Evolutionary conservation across 2,888 invertebrate species (phyloP).

Genomic region (Limulus polyphemus): DNA sequence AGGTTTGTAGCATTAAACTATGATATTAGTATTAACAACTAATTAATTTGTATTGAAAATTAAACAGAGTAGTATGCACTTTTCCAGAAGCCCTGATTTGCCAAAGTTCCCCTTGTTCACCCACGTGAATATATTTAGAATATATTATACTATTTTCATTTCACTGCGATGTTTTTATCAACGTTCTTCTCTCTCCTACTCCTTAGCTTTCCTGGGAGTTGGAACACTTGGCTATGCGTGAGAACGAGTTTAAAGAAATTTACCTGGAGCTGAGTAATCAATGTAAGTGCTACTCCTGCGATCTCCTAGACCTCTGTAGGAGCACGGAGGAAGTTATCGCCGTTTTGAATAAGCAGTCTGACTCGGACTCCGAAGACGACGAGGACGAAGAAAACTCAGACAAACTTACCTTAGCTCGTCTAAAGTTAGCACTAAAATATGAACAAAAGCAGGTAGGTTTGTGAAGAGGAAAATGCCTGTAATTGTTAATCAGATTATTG

Average conservation of each 20-base stretch:
- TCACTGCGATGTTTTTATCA: constrained; percentile 26
- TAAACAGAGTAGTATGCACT: too few relatives aligned
- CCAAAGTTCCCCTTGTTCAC: too few relatives aligned
- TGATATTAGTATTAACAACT: too few relatives aligned
- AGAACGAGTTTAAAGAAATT: constrained; percentile 45
- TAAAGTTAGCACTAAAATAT: constrained; percentile 45
- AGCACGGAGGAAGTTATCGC: constrained; percentile 44
- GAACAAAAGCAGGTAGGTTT: constrained; percentile 43
- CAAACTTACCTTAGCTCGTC: constrained; percentile 35
- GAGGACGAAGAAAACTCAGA: constrained; percentile 30
- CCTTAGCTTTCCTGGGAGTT: constrained; percentile 43
- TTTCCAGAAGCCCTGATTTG: too few relatives aligned
- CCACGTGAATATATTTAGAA: background rate
- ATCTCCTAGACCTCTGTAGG: constrained; percentile 44
- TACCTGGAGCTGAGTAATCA: constrained; percentile 41
- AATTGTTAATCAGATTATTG: too few relatives aligned
- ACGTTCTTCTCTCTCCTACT: constrained; percentile 29
- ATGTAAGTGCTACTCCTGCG: constrained; percentile 44
- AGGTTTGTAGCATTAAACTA: too few relatives aligned
- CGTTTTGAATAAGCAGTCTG: constrained; percentile 39
- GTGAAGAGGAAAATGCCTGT: too few relatives aligned
- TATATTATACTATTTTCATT: background rate
- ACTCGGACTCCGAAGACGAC: constrained; percentile 31
- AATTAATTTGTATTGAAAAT: too few relatives aligned
- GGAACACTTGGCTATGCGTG: constrained; percentile 39